These are phyloP conservation scores for Marmota flaviventris DNA, from an alignment of 2,113 vertebrate species.

Conservation along the genomic window DNA sequence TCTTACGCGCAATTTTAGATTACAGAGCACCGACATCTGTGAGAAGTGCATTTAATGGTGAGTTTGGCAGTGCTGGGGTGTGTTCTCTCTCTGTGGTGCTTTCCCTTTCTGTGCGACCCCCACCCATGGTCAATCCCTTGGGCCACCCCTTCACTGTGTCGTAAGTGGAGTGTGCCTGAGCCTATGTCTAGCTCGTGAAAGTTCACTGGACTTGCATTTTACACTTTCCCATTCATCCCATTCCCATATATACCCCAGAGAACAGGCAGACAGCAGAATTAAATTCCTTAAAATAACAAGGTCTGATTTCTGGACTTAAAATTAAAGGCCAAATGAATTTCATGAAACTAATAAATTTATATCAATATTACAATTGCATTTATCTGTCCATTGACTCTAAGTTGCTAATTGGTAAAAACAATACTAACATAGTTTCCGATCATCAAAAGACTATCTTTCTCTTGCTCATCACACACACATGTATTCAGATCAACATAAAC, in stretches of 20 bases:
- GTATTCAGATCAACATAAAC: background rate
- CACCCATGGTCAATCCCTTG: background rate
- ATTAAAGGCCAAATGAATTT: background rate
- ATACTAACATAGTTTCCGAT: background rate
- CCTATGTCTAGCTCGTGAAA: background rate
- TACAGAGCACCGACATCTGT: background rate
- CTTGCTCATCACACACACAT: background rate
- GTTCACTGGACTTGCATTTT: background rate
- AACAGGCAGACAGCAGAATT: background rate
- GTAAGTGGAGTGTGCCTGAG: background rate
- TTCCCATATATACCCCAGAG: background rate
- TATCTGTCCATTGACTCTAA: background rate
- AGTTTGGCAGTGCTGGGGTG: background rate
- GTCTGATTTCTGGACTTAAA: background rate
- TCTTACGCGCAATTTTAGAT: background rate
- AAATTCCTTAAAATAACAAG: slow-evolving; percentile 16
- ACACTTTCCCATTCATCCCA: background rate
- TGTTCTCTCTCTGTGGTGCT: background rate
- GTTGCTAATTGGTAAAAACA: background rate
- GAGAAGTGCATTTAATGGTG: background rate
- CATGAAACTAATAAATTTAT: background rate
- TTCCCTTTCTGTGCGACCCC: background rate
- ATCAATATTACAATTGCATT: background rate
- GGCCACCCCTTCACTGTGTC: background rate
- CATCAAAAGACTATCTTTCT: background rate